phyloP scores from a whole-genome alignment of 2,888 invertebrate genomes.

The Aleiodes alternator region DNA sequence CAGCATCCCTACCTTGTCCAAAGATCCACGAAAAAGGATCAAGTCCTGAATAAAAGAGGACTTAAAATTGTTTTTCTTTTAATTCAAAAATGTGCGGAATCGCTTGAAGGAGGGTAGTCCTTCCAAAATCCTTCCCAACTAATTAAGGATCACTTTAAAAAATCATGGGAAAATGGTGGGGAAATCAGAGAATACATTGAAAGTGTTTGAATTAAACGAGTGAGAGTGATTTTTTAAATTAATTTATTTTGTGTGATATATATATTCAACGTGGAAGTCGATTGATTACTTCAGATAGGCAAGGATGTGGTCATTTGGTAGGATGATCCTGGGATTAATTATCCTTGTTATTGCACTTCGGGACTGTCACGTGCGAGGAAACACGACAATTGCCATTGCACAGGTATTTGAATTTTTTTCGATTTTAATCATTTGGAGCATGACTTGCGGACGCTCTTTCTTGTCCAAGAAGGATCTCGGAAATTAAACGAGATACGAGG shows the following conservation, averaged over 20 bases:
- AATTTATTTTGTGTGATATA: background rate
- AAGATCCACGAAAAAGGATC: no score
- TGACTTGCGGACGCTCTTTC: background rate
- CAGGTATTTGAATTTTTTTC: conserved; percentile 28
- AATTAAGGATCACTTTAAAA: no score
- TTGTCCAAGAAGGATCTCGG: background rate
- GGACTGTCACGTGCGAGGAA: conserved; percentile 42
- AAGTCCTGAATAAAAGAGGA: no score
- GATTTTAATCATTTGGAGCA: conserved; percentile 11
- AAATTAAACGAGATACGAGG: background rate
- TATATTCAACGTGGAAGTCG: background rate
- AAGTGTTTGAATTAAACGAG: conserved; percentile 7
- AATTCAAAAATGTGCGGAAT: no score
- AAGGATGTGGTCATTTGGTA: background rate
- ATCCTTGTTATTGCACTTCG: conserved; percentile 30
- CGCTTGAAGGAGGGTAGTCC: no score
- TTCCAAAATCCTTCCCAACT: no score
- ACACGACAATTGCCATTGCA: conserved; percentile 40
- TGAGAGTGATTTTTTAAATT: conserved; percentile 12
- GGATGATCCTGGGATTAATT: conserved; percentile 25
- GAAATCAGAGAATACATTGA: background rate
- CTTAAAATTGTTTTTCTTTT: no score
- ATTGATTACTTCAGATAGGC: background rate
- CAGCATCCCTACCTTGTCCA: no score
- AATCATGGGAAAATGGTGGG: conserved; percentile 10